Base-by-base conservation (phyloP, 2,113 vertebrate genomes). In the Xenopus borealis region DNA sequence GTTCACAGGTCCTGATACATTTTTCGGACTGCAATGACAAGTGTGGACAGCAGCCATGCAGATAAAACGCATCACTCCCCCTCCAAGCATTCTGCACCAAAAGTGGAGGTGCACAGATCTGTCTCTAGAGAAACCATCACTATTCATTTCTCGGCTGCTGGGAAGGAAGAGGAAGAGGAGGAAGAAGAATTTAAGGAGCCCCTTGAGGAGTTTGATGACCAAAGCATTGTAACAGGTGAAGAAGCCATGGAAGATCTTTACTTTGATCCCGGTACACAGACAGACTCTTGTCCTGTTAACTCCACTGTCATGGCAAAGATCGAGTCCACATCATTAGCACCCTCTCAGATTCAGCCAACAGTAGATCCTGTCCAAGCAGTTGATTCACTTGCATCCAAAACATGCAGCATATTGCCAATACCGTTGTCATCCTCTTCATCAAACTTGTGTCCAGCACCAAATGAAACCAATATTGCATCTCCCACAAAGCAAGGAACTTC, bases 121-220 rank as follows among this genome's bases (percentile, higher is more conserved):
- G 84, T 93, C 72, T 99, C 97, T 71, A 91, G 92, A 83, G 96
- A 99, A 88, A 97, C 94, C 86, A 95, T 99, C 85, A 96, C 96
- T 87, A 98, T 99, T 88, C 97, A 96, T 90, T 99, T 99, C 90
- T 98, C 95, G 59, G 95, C 95, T 78, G 91, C 93, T 79, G 96
- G 96, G 84, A 94, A 96, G 86, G 96, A 98, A 83, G 96, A 98
- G 82, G 96, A 99, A 71, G 97, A 98, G 58, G 97, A 99, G 76
- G 95, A 98, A 81, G 94, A 95, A 82, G 91, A 97, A 47, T 85
- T 84, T 66, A 82, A 92, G 13, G 79, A 81, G 76, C 30, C 81
- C 61, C 76, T 73, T 44, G 91, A 91, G 78, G 83, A 85, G 71
- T 83, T 91, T 66, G 91, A 94, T 7, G 92, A 95, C 85, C 89